Percentiles rank a stretch among this genome's conserved stretches.
These are phyloP conservation scores for Zaprionus inermis DNA, from an alignment of 1,140 invertebrate genomes.

Conservation along the genomic window DNA sequence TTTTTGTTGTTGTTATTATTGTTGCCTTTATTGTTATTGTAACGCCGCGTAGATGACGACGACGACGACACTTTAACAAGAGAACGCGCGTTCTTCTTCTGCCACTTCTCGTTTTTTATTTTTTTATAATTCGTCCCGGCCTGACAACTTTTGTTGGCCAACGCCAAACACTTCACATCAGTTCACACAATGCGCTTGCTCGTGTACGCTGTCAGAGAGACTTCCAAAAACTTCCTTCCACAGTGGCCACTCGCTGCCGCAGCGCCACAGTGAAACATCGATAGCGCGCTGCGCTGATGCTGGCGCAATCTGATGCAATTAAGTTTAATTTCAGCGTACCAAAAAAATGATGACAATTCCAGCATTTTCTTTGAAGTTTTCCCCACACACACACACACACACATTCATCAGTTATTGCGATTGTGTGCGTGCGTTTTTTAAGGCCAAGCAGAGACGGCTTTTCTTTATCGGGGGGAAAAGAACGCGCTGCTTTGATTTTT, in stretches of 20 bases:
- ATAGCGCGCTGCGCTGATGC: slow-evolving; percentile 17
- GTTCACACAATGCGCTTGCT: slow-evolving; percentile 62
- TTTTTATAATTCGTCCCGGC: slow-evolving; percentile 33
- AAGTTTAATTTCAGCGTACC: slow-evolving; percentile 40
- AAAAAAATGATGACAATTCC: slow-evolving; percentile 46
- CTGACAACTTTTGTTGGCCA: slow-evolving; percentile 73
- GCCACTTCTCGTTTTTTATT: slow-evolving; percentile 11
- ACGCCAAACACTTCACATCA: slow-evolving; percentile 72
- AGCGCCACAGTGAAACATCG: neutral
- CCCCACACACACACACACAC: neutral
- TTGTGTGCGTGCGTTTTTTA: neutral
- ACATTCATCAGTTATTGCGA: neutral
- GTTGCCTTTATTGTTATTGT: slow-evolving; percentile 79
- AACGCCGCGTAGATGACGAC: slow-evolving; percentile 70
- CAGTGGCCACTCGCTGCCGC: slow-evolving; percentile 48
- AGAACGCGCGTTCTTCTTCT: slow-evolving; percentile 25
- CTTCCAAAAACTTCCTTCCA: slow-evolving; percentile 28
- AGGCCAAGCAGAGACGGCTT: neutral
- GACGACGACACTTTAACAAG: slow-evolving; percentile 74
- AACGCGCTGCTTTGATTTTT: slow-evolving; percentile 41
- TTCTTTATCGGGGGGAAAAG: neutral
- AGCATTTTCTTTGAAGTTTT: slow-evolving; percentile 51
- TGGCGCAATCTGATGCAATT: slow-evolving; percentile 45
- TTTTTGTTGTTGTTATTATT: slow-evolving; percentile 69
- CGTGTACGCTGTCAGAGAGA: slow-evolving; percentile 17